Conservation (phyloP, 2,888 invertebrate genomes). For the Heteromyza rotundicornis region DNA sequence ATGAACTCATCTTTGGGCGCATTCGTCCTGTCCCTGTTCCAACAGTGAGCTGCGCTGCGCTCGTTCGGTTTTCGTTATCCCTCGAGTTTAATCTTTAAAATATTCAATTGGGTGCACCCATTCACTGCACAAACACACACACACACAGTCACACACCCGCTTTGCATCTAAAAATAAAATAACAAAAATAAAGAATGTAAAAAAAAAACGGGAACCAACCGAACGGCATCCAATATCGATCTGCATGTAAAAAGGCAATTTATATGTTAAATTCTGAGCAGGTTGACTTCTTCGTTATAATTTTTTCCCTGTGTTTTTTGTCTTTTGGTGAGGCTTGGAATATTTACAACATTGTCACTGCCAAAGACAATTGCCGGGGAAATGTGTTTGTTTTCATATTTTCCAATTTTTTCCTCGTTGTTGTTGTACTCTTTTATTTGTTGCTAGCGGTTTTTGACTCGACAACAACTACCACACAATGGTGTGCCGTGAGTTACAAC, state of each 20-base stretch:
- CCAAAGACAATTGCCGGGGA: neutral
- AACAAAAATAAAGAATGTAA: slow-evolving; percentile 10
- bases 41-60: neutral
- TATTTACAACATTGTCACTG: neutral
- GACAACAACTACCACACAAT: too few relatives aligned
- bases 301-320: neutral
- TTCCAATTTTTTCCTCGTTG: too few relatives aligned
- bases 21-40: neutral
- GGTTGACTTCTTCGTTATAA: slow-evolving; percentile 20
- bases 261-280: slow-evolving; percentile 29
- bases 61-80: slow-evolving; percentile 21
- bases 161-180: slow-evolving; percentile 12
- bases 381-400: neutral
- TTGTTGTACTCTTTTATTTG: neutral
- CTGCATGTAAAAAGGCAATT: slow-evolving; percentile 30
- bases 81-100: slow-evolving; percentile 25
- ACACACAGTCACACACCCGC: neutral
- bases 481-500: too few relatives aligned
- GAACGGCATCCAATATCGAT: slow-evolving; percentile 21
- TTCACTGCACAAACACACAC: neutral
- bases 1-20: slow-evolving; percentile 23
- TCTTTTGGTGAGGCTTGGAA: neutral
- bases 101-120: slow-evolving; percentile 27
- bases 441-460: neutral
- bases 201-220: slow-evolving; percentile 4